A percentile compares a stretch with the other conserved stretches of the same genome.
Conservation (phyloP, 2,888 invertebrate species). For the Ormyrus nitidulus region DNA sequence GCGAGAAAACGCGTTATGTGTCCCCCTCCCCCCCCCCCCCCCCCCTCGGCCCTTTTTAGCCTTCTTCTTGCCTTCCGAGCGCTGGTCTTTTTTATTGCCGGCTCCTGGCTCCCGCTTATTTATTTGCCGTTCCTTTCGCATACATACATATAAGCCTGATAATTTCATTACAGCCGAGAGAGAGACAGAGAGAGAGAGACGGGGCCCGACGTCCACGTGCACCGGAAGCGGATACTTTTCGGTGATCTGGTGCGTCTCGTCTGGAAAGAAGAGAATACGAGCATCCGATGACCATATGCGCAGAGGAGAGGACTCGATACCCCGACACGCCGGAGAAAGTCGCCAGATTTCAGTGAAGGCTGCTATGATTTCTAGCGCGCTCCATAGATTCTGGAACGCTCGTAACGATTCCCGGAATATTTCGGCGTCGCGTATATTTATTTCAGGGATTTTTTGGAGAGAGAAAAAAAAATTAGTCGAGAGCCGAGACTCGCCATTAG, state of each 20-base stretch:
- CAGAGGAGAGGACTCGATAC: neutral
- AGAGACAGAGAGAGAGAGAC: neutral
- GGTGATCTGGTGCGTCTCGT: neutral
- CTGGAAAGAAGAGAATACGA: neutral
- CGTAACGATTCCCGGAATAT: neutral
- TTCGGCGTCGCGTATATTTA: neutral
- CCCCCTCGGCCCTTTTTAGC: neutral
- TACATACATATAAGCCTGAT: neutral
- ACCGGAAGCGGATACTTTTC: constrained; percentile 16
- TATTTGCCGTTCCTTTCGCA: neutral
- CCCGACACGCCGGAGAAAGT: constrained; percentile 24
- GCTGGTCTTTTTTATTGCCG: constrained; percentile 9
- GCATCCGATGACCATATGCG: constrained; percentile 35
- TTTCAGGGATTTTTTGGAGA: constrained; percentile 9
- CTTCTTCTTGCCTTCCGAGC: too few species aligned
- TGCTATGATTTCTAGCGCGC: constrained; percentile 5
- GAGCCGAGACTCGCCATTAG: too few species aligned
- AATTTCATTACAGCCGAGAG: constrained; percentile 29
- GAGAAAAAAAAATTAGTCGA: neutral
- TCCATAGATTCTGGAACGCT: too few species aligned
- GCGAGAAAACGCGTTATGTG: constrained; percentile 51
- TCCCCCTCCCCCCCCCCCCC: neutral
- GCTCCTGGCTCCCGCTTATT: neutral
- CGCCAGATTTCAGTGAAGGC: constrained; percentile 42
- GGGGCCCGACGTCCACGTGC: neutral